Evolutionary conservation across 35 echinoderm and acorn worm species (phyloP).

Genomic region (Apostichopus japonicus): DNA sequence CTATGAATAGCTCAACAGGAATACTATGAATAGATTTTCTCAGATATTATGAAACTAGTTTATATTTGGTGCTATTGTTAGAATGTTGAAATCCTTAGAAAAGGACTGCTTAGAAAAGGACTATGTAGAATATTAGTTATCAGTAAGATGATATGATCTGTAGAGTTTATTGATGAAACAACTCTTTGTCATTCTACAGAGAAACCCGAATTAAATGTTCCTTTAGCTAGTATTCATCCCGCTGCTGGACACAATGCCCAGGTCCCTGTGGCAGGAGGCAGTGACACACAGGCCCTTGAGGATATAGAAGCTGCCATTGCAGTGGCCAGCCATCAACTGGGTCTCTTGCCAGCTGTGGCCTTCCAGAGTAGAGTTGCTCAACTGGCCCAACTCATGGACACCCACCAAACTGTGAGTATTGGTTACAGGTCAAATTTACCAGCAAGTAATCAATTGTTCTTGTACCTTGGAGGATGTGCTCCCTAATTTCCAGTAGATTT

Average conservation of each 20-base stretch:
- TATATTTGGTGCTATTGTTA: too few species aligned
- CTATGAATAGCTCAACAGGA: too few species aligned
- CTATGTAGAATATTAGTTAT: too few species aligned
- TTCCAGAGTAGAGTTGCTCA: conserved; percentile 93
- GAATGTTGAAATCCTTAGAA: too few species aligned
- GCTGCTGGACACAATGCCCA: conserved; percentile 60
- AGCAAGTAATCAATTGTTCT: too few species aligned
- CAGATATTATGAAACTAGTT: not conserved
- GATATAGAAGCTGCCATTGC: conserved; percentile 88
- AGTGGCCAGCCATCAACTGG: conserved; percentile 80
- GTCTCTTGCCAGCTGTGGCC: conserved; percentile 75
- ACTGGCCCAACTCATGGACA: conserved; percentile 74
- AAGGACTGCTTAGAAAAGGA: too few species aligned
- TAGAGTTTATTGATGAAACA: too few species aligned
- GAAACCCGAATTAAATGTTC: conserved; percentile 72
- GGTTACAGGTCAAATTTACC: too few species aligned
- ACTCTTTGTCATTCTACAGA: conserved; percentile 45
- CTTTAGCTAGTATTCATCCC: conserved; percentile 75
- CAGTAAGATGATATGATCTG: too few species aligned
- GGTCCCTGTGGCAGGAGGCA: conserved; percentile 38
- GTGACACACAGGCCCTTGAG: conserved; percentile 82
- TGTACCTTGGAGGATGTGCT: too few species aligned
- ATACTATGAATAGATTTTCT: not conserved
- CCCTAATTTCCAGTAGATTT: too few species aligned
- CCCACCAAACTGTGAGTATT: conserved; percentile 84